phyloP scores from a whole-genome alignment of 2,113 vertebrate genomes.

The Protobothrops mucrosquamatus region DNA sequence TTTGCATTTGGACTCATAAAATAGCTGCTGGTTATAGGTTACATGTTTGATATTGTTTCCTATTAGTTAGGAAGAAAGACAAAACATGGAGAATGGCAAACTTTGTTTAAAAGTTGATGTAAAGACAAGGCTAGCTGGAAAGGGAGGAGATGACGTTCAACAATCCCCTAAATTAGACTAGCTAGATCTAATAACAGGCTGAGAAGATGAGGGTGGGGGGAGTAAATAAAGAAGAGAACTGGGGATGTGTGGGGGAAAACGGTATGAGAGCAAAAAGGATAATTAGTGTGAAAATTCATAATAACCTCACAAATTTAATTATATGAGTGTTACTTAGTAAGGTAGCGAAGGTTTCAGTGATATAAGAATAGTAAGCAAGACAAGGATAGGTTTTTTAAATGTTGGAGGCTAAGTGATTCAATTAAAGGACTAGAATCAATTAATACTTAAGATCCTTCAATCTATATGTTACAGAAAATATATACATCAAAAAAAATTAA shows the following conservation, averaged over 20 bases:
- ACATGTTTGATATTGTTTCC: not conserved
- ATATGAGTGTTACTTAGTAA: not conserved
- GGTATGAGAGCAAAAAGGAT: not conserved
- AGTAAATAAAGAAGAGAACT: not conserved
- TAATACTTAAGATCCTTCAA: not conserved
- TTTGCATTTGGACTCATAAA: not conserved
- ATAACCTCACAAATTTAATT: not conserved
- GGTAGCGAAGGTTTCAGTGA: not conserved
- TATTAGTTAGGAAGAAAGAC: not conserved
- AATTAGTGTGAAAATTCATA: not conserved
- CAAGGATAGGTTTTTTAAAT: not conserved
- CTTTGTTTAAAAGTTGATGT: not conserved
- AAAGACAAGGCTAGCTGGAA: not conserved
- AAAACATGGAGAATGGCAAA: not conserved
- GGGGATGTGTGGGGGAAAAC: not conserved
- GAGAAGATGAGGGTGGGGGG: not conserved
- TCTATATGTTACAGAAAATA: not conserved
- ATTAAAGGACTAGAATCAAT: not conserved
- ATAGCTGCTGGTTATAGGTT: not conserved
- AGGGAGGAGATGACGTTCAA: not conserved
- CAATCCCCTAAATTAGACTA: not conserved
- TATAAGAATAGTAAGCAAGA: not conserved
- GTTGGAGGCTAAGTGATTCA: not conserved
- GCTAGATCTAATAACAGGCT: not conserved
- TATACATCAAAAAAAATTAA: not conserved